Evolutionary conservation across 2,797 vertebrate genomes (phyloP), one percentile per base, ranked within the genome.

Genomic region (Limnodromus scolopaceus): DNA sequence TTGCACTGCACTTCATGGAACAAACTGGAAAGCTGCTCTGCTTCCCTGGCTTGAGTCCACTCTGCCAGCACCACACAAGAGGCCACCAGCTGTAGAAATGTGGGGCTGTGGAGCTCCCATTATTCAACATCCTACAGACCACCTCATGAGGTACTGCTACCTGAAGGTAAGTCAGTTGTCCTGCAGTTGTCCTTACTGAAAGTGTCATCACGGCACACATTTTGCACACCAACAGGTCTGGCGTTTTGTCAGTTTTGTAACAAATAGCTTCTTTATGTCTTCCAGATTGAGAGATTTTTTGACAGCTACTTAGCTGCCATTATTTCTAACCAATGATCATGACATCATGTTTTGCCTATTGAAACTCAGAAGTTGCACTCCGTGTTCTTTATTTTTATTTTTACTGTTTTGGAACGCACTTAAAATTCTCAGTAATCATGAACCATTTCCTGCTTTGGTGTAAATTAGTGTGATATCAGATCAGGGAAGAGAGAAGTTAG

Each of bases 121-220:
- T 71, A 43, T 11, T 32, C 39, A 57, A 2, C 22, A 60, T 9
- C n/a, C 48, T 72, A 55, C 39, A 48, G 39, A 43, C 10, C 55
- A 76, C 8, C 2, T 76, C n/a, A 0, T 2, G 43, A 36, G 8
- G 11, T 19, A n/a, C 30, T 19, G 2, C 28, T 18, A 17, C 39
- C 43, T 45, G 27, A 74, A 60, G 6, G 13, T 5, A 51, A 83
- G 36, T 14, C 20, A 66, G n/a, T n/a, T n/a, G n/a, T n/a, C n/a
- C 22, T 19, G 48, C 34, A 34, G 16, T 8, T 68, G 15, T 76
- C 24, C 68, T 20, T 54, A 58, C 8, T 1, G 3, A 65, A 82
- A 17, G 3, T 66, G 60, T 58, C 72, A 66, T 3, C 5, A 68
- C 5, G 13, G 23, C 53, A 60, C 11, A 53, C 1, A 34, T 13